Evolutionary conservation across 1,140 invertebrate species (phyloP).

Genomic region (Lucilia cuprina): DNA sequence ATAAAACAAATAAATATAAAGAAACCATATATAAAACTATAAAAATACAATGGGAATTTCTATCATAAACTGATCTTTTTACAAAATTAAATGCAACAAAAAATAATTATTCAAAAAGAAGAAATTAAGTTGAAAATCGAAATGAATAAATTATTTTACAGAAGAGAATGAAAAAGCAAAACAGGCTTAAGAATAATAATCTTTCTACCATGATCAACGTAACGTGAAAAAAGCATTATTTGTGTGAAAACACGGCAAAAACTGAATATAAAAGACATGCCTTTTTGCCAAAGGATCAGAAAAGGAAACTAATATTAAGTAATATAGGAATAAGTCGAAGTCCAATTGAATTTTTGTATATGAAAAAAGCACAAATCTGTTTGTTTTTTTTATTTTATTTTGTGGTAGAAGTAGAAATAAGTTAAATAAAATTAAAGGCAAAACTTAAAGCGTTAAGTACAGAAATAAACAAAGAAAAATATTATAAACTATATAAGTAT

Average conservation of each 20-base stretch:
- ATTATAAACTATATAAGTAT: background rate
- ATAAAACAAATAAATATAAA: background rate
- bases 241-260: background rate
- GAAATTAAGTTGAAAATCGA: background rate
- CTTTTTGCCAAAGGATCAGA: background rate
- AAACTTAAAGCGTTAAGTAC: background rate
- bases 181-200: background rate
- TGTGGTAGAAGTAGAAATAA: background rate
- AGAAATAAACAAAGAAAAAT: background rate
- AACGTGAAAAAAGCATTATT: background rate
- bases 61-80: constrained; percentile 25
- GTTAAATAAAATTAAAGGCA: background rate
- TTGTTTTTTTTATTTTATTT: background rate
- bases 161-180: background rate
- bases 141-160: background rate
- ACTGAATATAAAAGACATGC: background rate
- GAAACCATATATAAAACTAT: background rate
- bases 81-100: background rate
- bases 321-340: background rate
- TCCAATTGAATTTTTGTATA: background rate
- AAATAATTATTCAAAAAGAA: background rate
- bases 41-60: constrained; percentile 21
- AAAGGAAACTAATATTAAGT: too few species aligned
- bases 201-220: background rate
- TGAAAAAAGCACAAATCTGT: background rate